Evolutionary conservation across 2,888 invertebrate genomes (phyloP).

Genomic region (Parthenolecanium corni): DNA sequence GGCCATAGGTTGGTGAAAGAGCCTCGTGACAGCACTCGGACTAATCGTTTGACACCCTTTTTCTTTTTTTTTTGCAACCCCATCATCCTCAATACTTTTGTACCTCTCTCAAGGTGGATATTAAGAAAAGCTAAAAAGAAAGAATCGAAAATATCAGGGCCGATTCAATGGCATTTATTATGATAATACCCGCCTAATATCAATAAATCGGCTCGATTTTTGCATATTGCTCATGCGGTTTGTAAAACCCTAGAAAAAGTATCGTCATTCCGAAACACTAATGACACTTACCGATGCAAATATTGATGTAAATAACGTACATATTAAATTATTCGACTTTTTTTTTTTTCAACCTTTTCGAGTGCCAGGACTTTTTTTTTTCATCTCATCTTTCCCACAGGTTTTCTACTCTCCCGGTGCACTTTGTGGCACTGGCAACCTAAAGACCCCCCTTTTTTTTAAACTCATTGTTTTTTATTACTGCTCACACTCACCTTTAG

Average conservation of each 20-base stretch:
- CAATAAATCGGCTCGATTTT: neutral
- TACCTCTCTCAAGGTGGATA: neutral
- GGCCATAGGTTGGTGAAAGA: neutral
- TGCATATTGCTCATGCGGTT: constrained; percentile 8
- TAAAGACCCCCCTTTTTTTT: neutral
- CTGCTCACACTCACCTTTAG: neutral
- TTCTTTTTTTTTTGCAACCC: too few species aligned
- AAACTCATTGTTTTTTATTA: neutral
- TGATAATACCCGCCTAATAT: constrained; percentile 6
- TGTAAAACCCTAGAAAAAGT: neutral
- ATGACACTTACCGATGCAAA: constrained; percentile 15
- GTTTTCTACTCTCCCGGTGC: neutral
- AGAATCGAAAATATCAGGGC: too few species aligned
- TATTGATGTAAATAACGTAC: constrained; percentile 17
- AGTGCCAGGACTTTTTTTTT: neutral
- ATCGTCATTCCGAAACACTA: neutral
- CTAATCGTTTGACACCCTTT: constrained; percentile 5
- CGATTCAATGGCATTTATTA: constrained; percentile 7
- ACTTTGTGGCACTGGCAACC: neutral
- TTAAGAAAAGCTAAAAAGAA: too few species aligned
- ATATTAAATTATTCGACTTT: neutral
- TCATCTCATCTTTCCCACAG: neutral
- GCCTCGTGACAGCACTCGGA: neutral
- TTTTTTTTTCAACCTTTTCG: too few species aligned
- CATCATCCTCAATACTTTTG: too few species aligned